Evolutionary conservation across 1,140 invertebrate species (phyloP).

Genomic region (Drusus annulatus): DNA sequence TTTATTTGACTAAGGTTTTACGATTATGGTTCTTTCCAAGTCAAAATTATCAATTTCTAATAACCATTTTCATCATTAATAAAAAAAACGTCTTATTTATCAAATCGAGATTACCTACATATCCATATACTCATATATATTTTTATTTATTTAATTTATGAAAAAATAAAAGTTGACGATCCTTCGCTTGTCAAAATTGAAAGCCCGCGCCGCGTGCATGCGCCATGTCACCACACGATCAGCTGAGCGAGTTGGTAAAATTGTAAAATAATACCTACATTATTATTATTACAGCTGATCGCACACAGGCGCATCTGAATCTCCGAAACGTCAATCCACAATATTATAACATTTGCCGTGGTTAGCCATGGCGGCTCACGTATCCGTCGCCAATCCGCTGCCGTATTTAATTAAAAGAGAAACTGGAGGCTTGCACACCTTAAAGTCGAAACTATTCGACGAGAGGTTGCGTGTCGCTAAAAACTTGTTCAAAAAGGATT

Average conservation of each 20-base stretch:
- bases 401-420: slow-evolving; percentile 70
- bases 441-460: slow-evolving; percentile 69
- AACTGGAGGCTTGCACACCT: slow-evolving; percentile 36
- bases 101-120: too few species aligned
- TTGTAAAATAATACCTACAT: slow-evolving; percentile 41
- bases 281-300: slow-evolving; percentile 44
- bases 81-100: too few species aligned
- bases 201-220: slow-evolving; percentile 37
- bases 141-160: background rate
- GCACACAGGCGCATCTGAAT: slow-evolving; percentile 33
- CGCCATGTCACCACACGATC: slow-evolving; percentile 20
- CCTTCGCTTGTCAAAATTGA: background rate
- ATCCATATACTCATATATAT: background rate
- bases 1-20: too few species aligned
- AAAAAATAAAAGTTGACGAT: too few species aligned
- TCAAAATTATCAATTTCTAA: too few species aligned
- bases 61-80: too few species aligned
- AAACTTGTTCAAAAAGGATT: slow-evolving; percentile 87
- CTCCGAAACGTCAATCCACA: slow-evolving; percentile 16
- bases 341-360: background rate
- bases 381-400: slow-evolving; percentile 68
- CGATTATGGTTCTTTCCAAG: too few species aligned
- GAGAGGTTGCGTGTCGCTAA: slow-evolving; percentile 77
- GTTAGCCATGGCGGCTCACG: slow-evolving; percentile 64
- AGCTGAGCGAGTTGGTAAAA: slow-evolving; percentile 29